Evolutionary conservation across 2,888 invertebrate species (phyloP), one percentile per base, ranked within the genome.

Genomic region (Phragmatobia fuliginosa): DNA sequence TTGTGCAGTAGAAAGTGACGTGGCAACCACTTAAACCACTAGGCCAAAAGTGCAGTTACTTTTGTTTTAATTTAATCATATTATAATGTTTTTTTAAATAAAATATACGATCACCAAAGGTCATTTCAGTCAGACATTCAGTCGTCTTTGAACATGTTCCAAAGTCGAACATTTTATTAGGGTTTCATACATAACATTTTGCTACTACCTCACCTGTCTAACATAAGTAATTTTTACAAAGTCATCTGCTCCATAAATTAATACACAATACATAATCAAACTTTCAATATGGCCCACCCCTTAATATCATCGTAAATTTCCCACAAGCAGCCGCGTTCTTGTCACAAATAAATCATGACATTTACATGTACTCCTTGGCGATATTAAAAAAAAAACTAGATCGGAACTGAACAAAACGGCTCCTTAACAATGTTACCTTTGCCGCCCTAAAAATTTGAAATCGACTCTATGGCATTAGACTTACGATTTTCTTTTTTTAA

Each of bases 281-380:
- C 78, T 81, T 80, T 81, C 82, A 85, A 87, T 83, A 80, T 71
- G 71, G 75, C 87, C 90, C 90, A 91, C 92, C 93, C 93, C 90
- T 92, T 82, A 83, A 88, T 86, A 81, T 85, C 85, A 80, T 92
- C 94, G 91, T 94, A 94, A 94, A 94, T 93, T 93, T 94, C 94
- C 93, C 94, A 94, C 92, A 93, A 90, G 84, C 82, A 81, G 85
- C 83, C 86, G 83, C 87, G 85, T 92, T 92, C 92, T 92, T 93
- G 93, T 93, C 91, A 88, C 89, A 91, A 93, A 94, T 94, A 94
- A 94, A 94, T 94, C 93, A 94, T 85, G 84, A 82, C 88, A 90
- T 90, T 88, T 89, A 90, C 89, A 90, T 90, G 84, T 84, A 80
- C 74, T 75, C 76, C 74, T 79, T 69, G 76, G 72, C 74, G 71